Conservation (phyloP, 2,113 vertebrate genomes). For the Dicerorhinus sumatrensis region DNA sequence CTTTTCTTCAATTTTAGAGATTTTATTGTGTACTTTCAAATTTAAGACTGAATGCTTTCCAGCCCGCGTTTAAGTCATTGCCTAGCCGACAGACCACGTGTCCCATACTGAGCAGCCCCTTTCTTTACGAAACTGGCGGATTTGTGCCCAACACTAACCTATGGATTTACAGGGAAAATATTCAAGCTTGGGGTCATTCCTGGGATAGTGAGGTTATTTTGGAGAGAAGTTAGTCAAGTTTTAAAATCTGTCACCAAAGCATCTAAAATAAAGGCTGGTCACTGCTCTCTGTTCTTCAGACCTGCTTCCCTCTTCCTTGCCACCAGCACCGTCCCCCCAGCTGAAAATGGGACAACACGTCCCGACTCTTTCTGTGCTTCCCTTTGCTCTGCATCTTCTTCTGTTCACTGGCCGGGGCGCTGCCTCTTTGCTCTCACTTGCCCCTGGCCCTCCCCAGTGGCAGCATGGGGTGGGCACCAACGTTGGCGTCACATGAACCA, state of each 20-base stretch:
- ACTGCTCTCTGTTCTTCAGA: background rate
- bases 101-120: background rate
- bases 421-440: background rate
- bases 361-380: rapidly evolving
- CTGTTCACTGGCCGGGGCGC: rapidly evolving
- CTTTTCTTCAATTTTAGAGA: slow-evolving; percentile 1
- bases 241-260: background rate
- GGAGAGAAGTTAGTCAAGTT: background rate
- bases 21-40: background rate
- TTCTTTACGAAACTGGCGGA: background rate
- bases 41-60: background rate
- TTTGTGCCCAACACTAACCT: background rate
- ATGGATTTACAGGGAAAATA: background rate
- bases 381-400: background rate
- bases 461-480: rapidly evolving
- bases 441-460: background rate
- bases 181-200: background rate
- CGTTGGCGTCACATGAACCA: background rate
- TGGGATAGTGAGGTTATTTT: background rate
- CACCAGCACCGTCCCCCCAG: rapidly evolving
- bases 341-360: too few relatives aligned
- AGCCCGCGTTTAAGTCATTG: background rate
- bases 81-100: rapidly evolving
- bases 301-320: background rate
- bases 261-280: background rate